These are phyloP conservation scores for Echiichthys vipera DNA, from an alignment of 2,797 vertebrate species.

Conservation along the genomic window DNA sequence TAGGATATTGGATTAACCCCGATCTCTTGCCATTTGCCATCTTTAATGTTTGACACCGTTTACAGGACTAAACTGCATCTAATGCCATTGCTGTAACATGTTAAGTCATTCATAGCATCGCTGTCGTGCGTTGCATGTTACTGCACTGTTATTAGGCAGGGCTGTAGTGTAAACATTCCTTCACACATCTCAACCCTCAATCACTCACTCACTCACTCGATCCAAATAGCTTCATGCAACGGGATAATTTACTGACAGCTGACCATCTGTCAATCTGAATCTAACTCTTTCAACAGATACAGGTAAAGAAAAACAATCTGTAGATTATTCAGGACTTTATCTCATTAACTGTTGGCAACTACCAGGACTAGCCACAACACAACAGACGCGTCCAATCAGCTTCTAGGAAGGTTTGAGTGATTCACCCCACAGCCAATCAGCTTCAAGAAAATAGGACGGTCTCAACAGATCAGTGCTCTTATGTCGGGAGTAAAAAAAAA, in stretches of 20 bases:
- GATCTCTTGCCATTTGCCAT: too few relatives aligned
- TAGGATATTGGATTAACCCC: too few relatives aligned
- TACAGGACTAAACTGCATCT: background rate
- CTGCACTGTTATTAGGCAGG: constrained; percentile 37
- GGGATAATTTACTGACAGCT: background rate
- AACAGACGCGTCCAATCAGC: constrained; percentile 73
- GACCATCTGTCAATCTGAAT: background rate
- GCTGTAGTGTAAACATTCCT: constrained; percentile 57
- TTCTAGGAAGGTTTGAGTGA: constrained; percentile 50
- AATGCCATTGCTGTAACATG: background rate
- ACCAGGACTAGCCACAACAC: constrained; percentile 48
- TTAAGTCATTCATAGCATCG: constrained; percentile 13
- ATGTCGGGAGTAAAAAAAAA: constrained; percentile 84
- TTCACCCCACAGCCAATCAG: constrained; percentile 68
- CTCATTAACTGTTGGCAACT: constrained; percentile 50
- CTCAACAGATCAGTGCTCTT: constrained; percentile 73
- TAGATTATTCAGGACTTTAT: constrained; percentile 66
- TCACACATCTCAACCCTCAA: constrained; percentile 26
- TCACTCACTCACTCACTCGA: background rate
- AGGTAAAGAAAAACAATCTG: constrained; percentile 9
- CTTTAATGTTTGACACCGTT: too few relatives aligned
- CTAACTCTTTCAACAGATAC: background rate
- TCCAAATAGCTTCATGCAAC: background rate
- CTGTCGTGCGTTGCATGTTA: constrained; percentile 47
- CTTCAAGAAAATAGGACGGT: constrained; percentile 38